These are phyloP conservation scores for Psilopsiagon aymara DNA, from an alignment of 2,113 vertebrate species.

Conservation along the genomic window DNA sequence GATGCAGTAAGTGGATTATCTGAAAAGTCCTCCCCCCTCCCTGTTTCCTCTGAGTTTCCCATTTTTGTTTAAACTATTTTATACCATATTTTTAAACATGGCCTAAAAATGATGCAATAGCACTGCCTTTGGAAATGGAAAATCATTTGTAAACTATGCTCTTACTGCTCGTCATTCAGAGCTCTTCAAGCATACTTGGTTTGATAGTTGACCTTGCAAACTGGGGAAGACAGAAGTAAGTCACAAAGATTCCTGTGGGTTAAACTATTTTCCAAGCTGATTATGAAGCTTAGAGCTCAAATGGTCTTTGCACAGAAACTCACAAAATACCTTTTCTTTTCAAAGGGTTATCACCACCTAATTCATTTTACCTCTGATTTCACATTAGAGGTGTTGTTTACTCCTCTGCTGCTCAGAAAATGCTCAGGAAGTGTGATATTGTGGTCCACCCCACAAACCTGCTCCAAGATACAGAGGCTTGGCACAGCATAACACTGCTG, in stretches of 20 bases:
- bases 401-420: constrained; percentile 11
- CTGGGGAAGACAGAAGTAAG: constrained; percentile 20
- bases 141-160: neutral
- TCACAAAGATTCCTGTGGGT: constrained; percentile 37
- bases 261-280: constrained; percentile 66
- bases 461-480: neutral
- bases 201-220: constrained; percentile 39
- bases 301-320: constrained; percentile 41
- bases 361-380: constrained; percentile 48
- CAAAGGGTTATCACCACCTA: constrained; percentile 27
- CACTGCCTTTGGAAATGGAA: neutral
- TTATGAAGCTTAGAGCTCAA: constrained; percentile 56
- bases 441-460: neutral
- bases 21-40: neutral
- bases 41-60: neutral
- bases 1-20: constrained; percentile 50
- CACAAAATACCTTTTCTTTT: constrained; percentile 59
- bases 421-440: neutral
- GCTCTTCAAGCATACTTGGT: neutral
- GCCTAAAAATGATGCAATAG: neutral
- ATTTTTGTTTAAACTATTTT: constrained; percentile 36
- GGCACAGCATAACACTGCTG: neutral
- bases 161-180: neutral
- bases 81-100: neutral
- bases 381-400: constrained; percentile 26